Conservation (phyloP, 1,140 invertebrate genomes). For the Drosophila sucinea region DNA sequence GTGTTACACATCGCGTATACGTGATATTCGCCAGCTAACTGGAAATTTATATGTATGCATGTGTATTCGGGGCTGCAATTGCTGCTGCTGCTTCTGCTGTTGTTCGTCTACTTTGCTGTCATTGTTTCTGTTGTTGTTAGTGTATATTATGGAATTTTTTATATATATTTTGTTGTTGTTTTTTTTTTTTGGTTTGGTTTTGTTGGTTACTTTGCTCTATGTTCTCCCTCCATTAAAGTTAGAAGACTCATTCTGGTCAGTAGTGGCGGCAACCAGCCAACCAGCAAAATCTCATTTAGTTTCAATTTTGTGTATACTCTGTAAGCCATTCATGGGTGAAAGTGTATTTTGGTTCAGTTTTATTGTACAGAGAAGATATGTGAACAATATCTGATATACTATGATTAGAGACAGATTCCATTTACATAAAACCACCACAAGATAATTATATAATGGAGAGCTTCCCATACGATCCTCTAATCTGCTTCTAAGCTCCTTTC, state of each 20-base stretch:
- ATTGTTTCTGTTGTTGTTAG: constrained; percentile 25
- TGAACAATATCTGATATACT: no score
- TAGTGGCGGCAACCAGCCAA: background rate
- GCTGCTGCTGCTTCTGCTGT: background rate
- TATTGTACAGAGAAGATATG: no score
- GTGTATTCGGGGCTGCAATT: constrained; percentile 23
- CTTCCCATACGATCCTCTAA: no score
- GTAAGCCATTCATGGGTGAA: background rate
- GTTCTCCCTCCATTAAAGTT: constrained; percentile 30
- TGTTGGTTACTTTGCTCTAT: background rate
- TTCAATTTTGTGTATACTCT: constrained; percentile 26
- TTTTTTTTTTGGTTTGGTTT: background rate
- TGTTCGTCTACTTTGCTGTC: constrained; percentile 15
- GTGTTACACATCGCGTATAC: constrained; percentile 52
- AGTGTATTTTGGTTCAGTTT: background rate
- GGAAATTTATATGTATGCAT: constrained; percentile 40
- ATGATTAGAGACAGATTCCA: no score
- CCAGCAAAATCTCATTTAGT: constrained; percentile 48
- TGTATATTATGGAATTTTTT: constrained; percentile 30
- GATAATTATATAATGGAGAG: no score
- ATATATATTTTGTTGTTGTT: no score
- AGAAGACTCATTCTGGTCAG: constrained; percentile 29
- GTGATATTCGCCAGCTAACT: constrained; percentile 49
- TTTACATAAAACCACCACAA: no score
- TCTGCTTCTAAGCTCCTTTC: no score